A percentile compares a stretch with the other conserved stretches of the same genome.
These are phyloP conservation scores for Crematogaster levior DNA, from an alignment of 2,888 invertebrate species.

Conservation along the genomic window DNA sequence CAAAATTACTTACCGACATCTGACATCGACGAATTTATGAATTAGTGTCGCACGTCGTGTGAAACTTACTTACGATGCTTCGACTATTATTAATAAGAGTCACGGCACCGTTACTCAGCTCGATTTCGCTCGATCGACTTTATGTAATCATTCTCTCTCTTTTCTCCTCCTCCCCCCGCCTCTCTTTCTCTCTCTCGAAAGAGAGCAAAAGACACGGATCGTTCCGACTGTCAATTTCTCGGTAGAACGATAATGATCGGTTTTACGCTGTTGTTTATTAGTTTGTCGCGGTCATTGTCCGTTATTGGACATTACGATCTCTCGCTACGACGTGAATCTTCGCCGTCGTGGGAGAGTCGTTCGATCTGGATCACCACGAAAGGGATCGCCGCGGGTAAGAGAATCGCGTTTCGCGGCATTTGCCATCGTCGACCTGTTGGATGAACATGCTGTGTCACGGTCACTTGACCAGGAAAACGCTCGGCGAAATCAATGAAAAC, in stretches of 20 bases:
- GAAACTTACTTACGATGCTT: conserved; percentile 30
- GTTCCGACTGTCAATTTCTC: conserved; percentile 58
- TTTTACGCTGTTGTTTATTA: conserved; percentile 71
- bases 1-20: conserved; percentile 28
- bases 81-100: conserved; percentile 40
- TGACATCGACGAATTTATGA: not conserved
- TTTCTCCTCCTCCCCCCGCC: not conserved
- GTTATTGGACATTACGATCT: conserved; percentile 62
- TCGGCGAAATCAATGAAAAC: conserved; percentile 68
- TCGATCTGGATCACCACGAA: conserved; percentile 71
- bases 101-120: conserved; percentile 45
- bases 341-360: conserved; percentile 79
- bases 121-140: conserved; percentile 41
- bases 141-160: conserved; percentile 20
- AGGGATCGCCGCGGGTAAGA: conserved; percentile 62
- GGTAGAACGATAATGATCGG: conserved; percentile 60
- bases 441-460: conserved; percentile 68
- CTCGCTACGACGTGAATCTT: conserved; percentile 47
- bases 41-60: not conserved
- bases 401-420: conserved; percentile 49
- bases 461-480: conserved; percentile 67
- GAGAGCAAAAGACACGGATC: conserved; percentile 34
- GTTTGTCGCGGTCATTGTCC: conserved; percentile 71
- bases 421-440: conserved; percentile 49
- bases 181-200: not conserved